Base-by-base conservation (phyloP, 2,797 vertebrate species). In the Pseudochromis fuscus region DNA sequence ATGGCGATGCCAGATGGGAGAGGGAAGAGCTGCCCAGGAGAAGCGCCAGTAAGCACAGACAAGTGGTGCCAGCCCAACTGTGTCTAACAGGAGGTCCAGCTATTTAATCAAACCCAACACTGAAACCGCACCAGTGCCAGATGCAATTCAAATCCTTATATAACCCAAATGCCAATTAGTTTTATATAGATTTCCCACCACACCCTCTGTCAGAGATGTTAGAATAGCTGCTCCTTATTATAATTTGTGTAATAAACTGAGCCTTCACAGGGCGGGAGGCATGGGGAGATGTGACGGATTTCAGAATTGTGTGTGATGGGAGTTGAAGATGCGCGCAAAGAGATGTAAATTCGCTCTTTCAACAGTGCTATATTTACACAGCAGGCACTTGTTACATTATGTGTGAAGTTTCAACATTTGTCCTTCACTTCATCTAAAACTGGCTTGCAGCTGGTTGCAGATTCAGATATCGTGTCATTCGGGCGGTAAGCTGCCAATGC, bases 61-160 rank as follows among this genome's bases (percentile, higher is more conserved):
- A 79, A 91, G 90, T 74, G 65, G 71, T 93, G 93, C 93, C 92
- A 94, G 79, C 88, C 91, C 91, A 91, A 94, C 90, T 94, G 92
- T 93, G 91, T 92, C 90, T 87, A 90, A 93, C 93, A 94, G 93
- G 91, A 90, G 92, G 93, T 91, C 90, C 90, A 79, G 89, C 91
- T 88, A 91, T 93, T 94, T 94, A 93, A 94, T 94, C 92, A 94
- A 93, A 93, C 87, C 87, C 90, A 92, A 87, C 91, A 88, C 82
- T 88, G 86, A 94, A 91, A 91, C 89, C 84, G 27, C 88, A 87
- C 85, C 55, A 80, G 84, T 89, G 94, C 93, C 94, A 95, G 92
- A 93, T 94, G 93, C 92, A 94, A 91, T 93, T 90, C 86, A 70
- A 87, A 93, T 91, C 91, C 92, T 90, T 85, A 87, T 90, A 92